Conservation (phyloP, 1,140 invertebrate species). For the Chionoecetes opilio region DNA sequence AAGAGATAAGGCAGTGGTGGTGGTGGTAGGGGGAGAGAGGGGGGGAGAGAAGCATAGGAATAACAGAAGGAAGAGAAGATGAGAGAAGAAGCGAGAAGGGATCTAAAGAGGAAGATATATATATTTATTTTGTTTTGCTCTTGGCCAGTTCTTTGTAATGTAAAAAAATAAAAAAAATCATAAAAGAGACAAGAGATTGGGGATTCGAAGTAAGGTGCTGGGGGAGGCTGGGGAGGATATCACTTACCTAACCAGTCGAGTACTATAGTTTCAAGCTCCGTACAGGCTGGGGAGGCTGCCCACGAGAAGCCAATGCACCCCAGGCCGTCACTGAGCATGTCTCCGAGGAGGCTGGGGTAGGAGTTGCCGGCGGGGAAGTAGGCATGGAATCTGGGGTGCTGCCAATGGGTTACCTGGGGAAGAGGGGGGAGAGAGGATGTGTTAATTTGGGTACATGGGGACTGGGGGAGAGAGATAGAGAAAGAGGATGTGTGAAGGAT, state of each 20-base stretch:
- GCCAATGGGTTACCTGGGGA: conserved; percentile 96
- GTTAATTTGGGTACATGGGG: conserved; percentile 88
- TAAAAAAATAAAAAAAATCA: background rate
- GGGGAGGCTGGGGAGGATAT: background rate
- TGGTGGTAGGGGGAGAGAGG: background rate
- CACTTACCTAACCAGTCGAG: conserved; percentile 97
- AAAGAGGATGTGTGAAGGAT: background rate
- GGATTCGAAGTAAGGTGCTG: background rate
- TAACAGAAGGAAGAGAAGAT: background rate
- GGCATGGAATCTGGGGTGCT: conserved; percentile 99
- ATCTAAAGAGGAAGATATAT: no score
- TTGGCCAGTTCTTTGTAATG: no score
- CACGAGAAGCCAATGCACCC: conserved; percentile 99
- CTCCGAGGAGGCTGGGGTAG: conserved; percentile 98
- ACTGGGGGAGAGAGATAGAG: background rate
- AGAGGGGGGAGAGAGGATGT: conserved; percentile 86
- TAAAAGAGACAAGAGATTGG: no score
- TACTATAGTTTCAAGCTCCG: conserved; percentile 98
- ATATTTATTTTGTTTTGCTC: no score
- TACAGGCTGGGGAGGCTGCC: conserved; percentile 98
- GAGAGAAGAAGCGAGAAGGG: no score
- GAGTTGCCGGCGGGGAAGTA: conserved; percentile 99
- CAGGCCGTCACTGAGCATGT: conserved; percentile 97
- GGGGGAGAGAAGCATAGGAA: background rate
- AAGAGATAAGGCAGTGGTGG: background rate